Evolutionary conservation across 2,113 vertebrate genomes (phyloP).

Genomic region (Corydoras maculifer): DNA sequence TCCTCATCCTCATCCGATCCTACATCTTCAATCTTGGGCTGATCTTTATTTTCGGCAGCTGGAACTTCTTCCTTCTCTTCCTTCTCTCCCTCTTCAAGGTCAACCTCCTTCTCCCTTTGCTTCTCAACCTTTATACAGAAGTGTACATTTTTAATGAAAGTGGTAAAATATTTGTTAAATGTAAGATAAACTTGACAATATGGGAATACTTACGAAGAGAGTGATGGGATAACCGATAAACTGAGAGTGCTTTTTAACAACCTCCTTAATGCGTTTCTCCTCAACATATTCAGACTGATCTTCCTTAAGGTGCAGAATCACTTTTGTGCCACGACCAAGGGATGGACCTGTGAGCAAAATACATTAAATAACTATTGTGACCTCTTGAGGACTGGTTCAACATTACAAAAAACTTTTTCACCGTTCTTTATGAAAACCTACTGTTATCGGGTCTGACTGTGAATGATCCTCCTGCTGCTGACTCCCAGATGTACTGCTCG

Average conservation of each 20-base stretch:
- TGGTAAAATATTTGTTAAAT: not conserved
- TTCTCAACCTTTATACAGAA: slow-evolving; percentile 76
- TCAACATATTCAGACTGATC: slow-evolving; percentile 71
- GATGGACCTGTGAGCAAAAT: slow-evolving; percentile 52
- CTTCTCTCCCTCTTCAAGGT: slow-evolving; percentile 79
- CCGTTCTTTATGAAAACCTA: slow-evolving; percentile 41
- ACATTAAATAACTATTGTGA: not conserved
- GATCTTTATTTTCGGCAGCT: slow-evolving; percentile 65
- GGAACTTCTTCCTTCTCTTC: slow-evolving; percentile 62
- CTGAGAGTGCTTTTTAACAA: slow-evolving; percentile 77
- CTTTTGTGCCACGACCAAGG: slow-evolving; percentile 67
- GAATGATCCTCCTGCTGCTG: slow-evolving; percentile 73
- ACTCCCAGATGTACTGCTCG: slow-evolving; percentile 74
- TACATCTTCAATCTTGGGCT: slow-evolving; percentile 72
- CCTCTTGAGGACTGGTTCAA: not conserved
- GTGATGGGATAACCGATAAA: slow-evolving; percentile 78
- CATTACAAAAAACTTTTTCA: not conserved
- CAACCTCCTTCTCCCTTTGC: slow-evolving; percentile 87
- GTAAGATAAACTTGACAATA: not conserved
- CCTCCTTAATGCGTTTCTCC: slow-evolving; percentile 69
- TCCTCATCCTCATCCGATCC: slow-evolving; percentile 73
- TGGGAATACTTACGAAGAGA: slow-evolving; percentile 64
- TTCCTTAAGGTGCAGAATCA: slow-evolving; percentile 70
- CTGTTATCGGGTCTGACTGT: slow-evolving; percentile 63
- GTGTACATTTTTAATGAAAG: not conserved